Evolutionary conservation across 2,888 invertebrate genomes (phyloP).

Genomic region (Drosophila antonietae): DNA sequence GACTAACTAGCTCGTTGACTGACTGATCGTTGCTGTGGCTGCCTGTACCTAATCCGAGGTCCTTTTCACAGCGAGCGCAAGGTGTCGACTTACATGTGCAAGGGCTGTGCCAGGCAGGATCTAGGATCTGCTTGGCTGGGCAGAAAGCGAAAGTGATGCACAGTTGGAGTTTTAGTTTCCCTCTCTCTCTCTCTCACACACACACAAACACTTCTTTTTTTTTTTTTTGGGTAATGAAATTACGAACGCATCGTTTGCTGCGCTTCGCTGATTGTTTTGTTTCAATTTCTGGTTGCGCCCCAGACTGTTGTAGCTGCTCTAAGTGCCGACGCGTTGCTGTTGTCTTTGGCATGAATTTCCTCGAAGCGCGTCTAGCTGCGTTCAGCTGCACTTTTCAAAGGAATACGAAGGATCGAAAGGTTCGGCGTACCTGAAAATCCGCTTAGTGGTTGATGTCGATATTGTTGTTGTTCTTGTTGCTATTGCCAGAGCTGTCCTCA

Average conservation of each 20-base stretch:
- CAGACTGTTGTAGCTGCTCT: slow-evolving; percentile 36
- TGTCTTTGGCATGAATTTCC: slow-evolving; percentile 45
- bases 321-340: slow-evolving; percentile 44
- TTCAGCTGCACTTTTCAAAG: slow-evolving; percentile 65
- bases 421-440: slow-evolving; percentile 65
- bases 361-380: slow-evolving; percentile 42
- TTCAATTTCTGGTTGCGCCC: slow-evolving; percentile 74
- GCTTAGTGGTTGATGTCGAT: slow-evolving; percentile 61
- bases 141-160: slow-evolving; percentile 72
- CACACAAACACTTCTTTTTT: neutral
- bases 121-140: slow-evolving; percentile 25
- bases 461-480: slow-evolving; percentile 45
- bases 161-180: slow-evolving; percentile 54
- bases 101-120: slow-evolving; percentile 22
- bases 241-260: slow-evolving; percentile 79
- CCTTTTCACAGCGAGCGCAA: slow-evolving; percentile 38
- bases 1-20: slow-evolving; percentile 22
- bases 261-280: slow-evolving; percentile 80
- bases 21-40: slow-evolving; percentile 15
- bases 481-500: slow-evolving; percentile 60
- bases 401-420: slow-evolving; percentile 49
- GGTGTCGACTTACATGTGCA: slow-evolving; percentile 72
- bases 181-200: neutral
- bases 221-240: slow-evolving; percentile 72
- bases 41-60: slow-evolving; percentile 22